Base-by-base conservation (phyloP, 2,888 invertebrate genomes). In the Orthosia gracilis region DNA sequence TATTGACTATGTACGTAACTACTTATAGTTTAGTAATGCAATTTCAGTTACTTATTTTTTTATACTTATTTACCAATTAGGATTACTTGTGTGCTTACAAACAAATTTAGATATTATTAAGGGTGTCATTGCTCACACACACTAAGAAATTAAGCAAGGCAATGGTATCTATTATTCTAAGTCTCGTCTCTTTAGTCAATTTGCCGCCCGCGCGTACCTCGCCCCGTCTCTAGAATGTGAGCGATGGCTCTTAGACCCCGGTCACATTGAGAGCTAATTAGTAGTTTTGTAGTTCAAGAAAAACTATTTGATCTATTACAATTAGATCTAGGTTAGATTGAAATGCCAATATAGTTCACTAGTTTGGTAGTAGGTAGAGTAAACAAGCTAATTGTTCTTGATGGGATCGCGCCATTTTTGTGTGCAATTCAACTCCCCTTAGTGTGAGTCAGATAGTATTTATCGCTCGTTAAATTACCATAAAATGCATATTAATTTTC, bases 21-120 rank as follows among this genome's bases (percentile, higher is more conserved):
- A 54, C 12, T 63, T 57, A n/a, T 71, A 40, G n/a, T n/a, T n/a
- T 49, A 45, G 15, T n/a, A 55, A 57, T 71, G 47, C 55, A 72
- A 59, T 52, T 45, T 45, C 17, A 26, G 12, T 45, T 52, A 57
- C 1, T 49, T 40, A 9, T 70, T 18, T 40, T 18, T 23, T 40
- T 40, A 13, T 49, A 57, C 71, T 71, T 17, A 50, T 54, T 61
- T 47, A 54, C 45, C 13, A 11, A 47, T 26, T 45, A 18, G 7
- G 23, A 23, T 26, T 69, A 31, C 15, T 21, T 31, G 31, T 23
- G 12, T 18, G 21, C 12, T 59, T 23, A 50, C 5, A 9, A 21
- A 68, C 9, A 18, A n/a, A 23, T 54, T 50, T 40, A 12, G 26
- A 45, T 50, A 58, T 71, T 69, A 47, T 49, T 74, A 26, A 18